These are phyloP conservation scores for Perognathus longimembris DNA, from an alignment of 2,113 vertebrate genomes.

Conservation along the genomic window DNA sequence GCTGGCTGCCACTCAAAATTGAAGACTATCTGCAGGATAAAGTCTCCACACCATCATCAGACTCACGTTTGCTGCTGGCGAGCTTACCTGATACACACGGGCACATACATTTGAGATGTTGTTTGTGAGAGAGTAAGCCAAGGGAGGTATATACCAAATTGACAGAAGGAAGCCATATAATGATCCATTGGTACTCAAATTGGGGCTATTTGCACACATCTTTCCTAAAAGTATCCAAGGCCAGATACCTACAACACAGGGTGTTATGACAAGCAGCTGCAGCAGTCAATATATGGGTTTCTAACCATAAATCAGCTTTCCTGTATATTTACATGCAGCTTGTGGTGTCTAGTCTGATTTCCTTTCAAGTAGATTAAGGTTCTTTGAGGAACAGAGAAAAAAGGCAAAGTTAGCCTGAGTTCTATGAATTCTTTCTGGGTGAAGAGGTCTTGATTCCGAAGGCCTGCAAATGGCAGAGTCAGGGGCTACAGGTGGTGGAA, in stretches of 20 bases:
- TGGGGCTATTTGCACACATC: neutral
- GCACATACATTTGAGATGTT: neutral
- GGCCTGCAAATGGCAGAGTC: neutral
- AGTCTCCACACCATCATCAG: neutral
- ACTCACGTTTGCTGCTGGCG: no score
- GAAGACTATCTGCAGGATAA: neutral
- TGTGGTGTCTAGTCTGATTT: neutral
- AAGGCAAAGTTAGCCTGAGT: neutral
- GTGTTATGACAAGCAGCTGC: neutral
- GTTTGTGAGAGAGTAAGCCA: neutral
- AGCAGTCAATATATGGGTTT: neutral
- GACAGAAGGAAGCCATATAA: neutral
- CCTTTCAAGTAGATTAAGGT: conserved; percentile 4
- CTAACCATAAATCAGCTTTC: neutral
- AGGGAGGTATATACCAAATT: neutral
- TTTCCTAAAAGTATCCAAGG: neutral
- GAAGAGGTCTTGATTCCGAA: neutral
- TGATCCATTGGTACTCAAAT: neutral
- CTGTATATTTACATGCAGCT: neutral
- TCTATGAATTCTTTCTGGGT: neutral
- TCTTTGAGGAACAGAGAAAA: neutral
- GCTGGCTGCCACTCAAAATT: neutral
- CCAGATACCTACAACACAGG: fast-evolving
- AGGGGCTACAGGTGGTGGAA: fast-evolving
- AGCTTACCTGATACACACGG: no score